phyloP scores from a whole-genome alignment of 2,113 vertebrate species.

The Gymnogyps californianus region DNA sequence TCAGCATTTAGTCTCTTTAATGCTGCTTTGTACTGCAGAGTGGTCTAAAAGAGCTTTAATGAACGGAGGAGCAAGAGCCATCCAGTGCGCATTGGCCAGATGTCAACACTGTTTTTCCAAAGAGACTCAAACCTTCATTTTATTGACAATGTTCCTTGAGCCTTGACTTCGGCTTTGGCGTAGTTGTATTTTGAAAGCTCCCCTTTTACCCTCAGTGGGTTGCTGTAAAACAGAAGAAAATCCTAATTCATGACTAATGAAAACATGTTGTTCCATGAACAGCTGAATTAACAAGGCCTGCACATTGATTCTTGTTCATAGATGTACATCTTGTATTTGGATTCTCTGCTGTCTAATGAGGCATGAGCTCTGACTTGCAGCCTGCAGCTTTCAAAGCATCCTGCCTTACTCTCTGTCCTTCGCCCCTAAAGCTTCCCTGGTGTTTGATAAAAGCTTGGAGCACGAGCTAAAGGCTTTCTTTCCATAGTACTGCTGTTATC shows the following conservation, averaged over 20 bases:
- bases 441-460: not conserved
- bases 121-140: not conserved
- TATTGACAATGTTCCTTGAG: not conserved
- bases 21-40: not conserved
- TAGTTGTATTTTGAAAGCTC: not conserved
- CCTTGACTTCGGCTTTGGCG: not conserved
- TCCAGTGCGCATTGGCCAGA: rapidly evolving
- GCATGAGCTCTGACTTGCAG: not conserved
- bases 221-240: not conserved
- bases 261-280: not conserved
- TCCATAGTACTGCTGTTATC: rapidly evolving
- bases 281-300: not conserved
- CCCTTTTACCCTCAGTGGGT: not conserved
- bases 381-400: not conserved
- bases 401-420: not conserved
- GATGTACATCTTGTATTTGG: not conserved
- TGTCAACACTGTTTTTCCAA: not conserved
- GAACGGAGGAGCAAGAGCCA: not conserved
- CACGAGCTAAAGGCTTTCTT: not conserved
- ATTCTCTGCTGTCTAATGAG: not conserved
- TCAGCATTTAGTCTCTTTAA: not conserved
- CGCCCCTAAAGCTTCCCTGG: not conserved
- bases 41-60: not conserved
- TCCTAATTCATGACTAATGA: not conserved
- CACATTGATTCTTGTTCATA: not conserved